Evolutionary conservation across 2,113 vertebrate species (phyloP), one percentile per base, ranked within the genome.

Genomic region (Tetrax tetrax): DNA sequence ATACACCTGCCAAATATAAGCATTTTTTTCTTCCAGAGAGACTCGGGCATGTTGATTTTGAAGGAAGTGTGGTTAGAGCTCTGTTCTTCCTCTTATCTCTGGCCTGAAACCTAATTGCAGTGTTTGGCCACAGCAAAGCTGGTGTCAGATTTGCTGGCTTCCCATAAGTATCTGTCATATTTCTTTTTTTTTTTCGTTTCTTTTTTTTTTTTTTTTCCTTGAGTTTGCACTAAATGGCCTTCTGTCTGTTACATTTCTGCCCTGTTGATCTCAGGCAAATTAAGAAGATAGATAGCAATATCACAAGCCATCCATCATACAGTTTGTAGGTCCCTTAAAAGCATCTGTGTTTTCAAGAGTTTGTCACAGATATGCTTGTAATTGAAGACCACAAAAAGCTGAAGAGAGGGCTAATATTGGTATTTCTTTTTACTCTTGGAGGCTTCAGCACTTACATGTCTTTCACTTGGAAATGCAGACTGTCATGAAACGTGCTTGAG

Each of bases 261-360:
- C 90, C 94, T 89, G 45, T 72, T 96, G 94, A 95, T 97, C 92
- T 96, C 79, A 54, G 84, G 64, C 77, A 95, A 95, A 87, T 91
- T 89, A 96, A 96, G 93, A 94, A 87, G 92, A 97, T 63, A 93
- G 75, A 96, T 91, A 82, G 41, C 76, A 84, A 13, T 95, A 95
- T 95, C 61, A 87, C 31, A 83, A 70, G 25, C 60, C 65, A 93
- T 97, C 69, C 68, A 77, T 97, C 97, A 95, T 78, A 45, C 28
- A n/a, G 59, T 83, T 96, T 83, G 70, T 92, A 93, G 85, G 83
- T 93, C 76, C 65, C 65, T 74, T 80, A 76, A 88, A 96, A 96
- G 51, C 92, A 91, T 93, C 93, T 95, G 76, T 93, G 65, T 86
- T 92, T 96, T 95, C 88, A 96, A 61, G 82, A 95, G 93, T 96